Conservation (phyloP, 2,113 vertebrate species). For the Atractosteus spatula region DNA sequence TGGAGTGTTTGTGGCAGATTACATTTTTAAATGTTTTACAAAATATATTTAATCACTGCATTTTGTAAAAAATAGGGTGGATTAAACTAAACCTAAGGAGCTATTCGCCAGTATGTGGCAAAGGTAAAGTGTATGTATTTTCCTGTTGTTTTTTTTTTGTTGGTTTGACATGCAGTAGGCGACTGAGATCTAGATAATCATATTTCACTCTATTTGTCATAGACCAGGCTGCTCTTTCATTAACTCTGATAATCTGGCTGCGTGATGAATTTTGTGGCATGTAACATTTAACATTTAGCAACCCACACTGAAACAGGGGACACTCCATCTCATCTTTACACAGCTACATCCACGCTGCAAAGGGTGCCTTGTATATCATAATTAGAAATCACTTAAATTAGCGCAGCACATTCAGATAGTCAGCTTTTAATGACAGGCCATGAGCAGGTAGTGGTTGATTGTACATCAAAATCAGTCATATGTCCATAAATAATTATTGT, state of each 20-base stretch:
- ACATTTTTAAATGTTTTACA: too few relatives aligned
- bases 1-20: too few relatives aligned
- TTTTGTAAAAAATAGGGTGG: too few relatives aligned
- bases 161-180: constrained; percentile 61
- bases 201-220: constrained; percentile 89
- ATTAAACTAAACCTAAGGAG: too few relatives aligned
- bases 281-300: constrained; percentile 75
- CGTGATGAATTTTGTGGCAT: constrained; percentile 83
- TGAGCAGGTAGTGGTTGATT: constrained; percentile 77
- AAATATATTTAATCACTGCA: too few relatives aligned
- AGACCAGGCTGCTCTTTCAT: constrained; percentile 81
- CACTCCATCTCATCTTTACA: constrained; percentile 85
- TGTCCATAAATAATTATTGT: constrained; percentile 68
- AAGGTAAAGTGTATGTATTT: constrained; percentile 9
- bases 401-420: constrained; percentile 64
- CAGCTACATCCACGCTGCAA: constrained; percentile 87
- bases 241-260: constrained; percentile 83
- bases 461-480: constrained; percentile 71
- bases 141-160: constrained; percentile 20
- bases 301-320: constrained; percentile 66
- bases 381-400: constrained; percentile 98
- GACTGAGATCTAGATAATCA: constrained; percentile 81
- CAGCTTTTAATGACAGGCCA: constrained; percentile 66
- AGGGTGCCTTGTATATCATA: constrained; percentile 87
- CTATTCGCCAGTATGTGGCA: too few relatives aligned